Evolutionary conservation across 2,113 vertebrate genomes (phyloP).

Genomic region (Mellivora capensis): DNA sequence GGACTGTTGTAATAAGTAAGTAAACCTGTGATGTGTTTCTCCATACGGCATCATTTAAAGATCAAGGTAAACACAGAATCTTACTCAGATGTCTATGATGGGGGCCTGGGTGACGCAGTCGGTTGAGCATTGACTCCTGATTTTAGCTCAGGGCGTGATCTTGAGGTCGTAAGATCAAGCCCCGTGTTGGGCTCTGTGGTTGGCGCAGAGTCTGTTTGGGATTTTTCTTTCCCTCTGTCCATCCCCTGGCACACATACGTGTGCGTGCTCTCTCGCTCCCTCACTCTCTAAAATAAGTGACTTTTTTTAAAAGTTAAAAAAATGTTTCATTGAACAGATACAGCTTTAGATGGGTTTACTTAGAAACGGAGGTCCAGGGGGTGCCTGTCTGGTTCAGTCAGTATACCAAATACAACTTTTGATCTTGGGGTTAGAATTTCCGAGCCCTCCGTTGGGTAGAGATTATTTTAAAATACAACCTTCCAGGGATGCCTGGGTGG

Average conservation of each 20-base stretch:
- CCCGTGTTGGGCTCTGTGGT: not conserved
- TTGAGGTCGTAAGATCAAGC: not conserved
- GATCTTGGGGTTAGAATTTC: not conserved
- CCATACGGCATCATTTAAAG: not conserved
- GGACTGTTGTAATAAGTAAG: rapidly evolving
- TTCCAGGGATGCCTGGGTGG: no score
- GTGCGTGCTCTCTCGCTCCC: rapidly evolving
- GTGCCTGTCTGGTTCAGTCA: not conserved
- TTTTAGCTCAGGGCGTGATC: not conserved
- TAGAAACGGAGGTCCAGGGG: not conserved
- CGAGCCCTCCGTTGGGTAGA: not conserved
- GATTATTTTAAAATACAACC: not conserved
- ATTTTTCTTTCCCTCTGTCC: not conserved
- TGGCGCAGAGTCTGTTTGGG: not conserved
- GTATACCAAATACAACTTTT: not conserved
- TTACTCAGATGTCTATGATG: rapidly evolving
- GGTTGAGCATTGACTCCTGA: not conserved
- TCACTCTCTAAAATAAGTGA: not conserved
- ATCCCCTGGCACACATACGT: no score
- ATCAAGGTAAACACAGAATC: not conserved
- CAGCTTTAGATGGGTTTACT: not conserved
- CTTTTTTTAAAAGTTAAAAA: not conserved
- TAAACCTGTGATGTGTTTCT: not conserved
- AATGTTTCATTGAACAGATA: not conserved
- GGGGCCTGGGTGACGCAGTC: not conserved